A percentile compares a stretch with the other conserved stretches of the same genome.
Evolutionary conservation across 1,140 invertebrate genomes (phyloP).

Genomic region (Temnothorax curvispinosus): DNA sequence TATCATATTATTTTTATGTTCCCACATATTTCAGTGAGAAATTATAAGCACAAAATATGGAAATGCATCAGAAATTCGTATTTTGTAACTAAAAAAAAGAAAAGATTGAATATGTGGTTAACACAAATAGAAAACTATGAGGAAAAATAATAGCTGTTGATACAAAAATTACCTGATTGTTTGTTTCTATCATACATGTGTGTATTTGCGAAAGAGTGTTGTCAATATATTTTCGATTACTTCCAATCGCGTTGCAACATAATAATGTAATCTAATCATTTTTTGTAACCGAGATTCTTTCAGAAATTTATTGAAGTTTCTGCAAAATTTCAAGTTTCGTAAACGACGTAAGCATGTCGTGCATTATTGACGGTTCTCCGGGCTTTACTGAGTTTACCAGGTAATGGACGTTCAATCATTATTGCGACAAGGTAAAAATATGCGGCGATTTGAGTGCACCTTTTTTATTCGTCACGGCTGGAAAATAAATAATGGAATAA

Average conservation of each 20-base stretch:
- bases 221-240: constrained; percentile 3
- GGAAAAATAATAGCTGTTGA: neutral
- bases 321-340: neutral
- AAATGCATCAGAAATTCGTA: neutral
- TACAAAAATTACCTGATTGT: neutral
- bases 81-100: neutral
- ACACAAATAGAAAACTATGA: neutral
- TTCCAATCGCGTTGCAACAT: neutral
- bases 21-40: neutral
- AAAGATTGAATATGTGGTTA: neutral
- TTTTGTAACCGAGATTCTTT: neutral
- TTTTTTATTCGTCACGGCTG: neutral
- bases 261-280: neutral
- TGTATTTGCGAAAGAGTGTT: neutral
- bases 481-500: neutral
- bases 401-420: constrained; percentile 19
- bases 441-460: neutral
- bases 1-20: constrained; percentile 10
- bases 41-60: neutral
- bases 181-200: neutral
- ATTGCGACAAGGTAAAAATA: neutral
- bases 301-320: neutral
- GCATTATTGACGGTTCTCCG: constrained; percentile 17
- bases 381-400: neutral
- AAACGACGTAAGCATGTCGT: neutral